Evolutionary conservation across 1,140 invertebrate species (phyloP).

Genomic region (Drosophila paulistorum): DNA sequence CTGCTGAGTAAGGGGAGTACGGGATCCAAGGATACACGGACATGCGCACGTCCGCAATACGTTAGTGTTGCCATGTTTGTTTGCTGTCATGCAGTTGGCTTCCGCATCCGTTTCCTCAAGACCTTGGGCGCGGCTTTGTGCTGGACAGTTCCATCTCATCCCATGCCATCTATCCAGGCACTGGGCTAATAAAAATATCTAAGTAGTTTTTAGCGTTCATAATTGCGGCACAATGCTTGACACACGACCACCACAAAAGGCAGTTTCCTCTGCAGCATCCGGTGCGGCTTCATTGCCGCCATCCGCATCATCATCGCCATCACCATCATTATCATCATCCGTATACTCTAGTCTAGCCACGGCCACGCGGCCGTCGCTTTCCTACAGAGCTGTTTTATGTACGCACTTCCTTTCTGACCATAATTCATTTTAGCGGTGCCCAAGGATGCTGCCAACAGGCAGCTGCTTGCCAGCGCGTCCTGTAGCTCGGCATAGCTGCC

Average conservation of each 20-base stretch:
- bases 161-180: constrained; percentile 4
- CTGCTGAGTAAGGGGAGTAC: not conserved
- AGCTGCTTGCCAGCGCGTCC: constrained; percentile 30
- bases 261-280: constrained; percentile 66
- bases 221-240: constrained; percentile 80
- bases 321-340: constrained; percentile 17
- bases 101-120: constrained; percentile 56
- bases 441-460: constrained; percentile 34
- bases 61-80: constrained; percentile 44
- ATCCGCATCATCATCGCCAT: constrained; percentile 15
- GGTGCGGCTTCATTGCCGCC: constrained; percentile 54
- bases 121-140: constrained; percentile 17
- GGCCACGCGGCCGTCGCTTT: constrained; percentile 44
- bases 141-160: constrained; percentile 4
- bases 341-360: constrained; percentile 17
- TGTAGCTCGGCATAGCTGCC: constrained; percentile 7
- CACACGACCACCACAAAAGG: constrained; percentile 79
- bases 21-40: constrained; percentile 28
- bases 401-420: constrained; percentile 56
- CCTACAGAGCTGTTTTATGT: constrained; percentile 53
- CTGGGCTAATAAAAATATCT: constrained; percentile 76
- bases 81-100: constrained; percentile 67
- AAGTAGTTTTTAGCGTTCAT: constrained; percentile 81
- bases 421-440: constrained; percentile 57
- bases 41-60: constrained; percentile 39